phyloP scores from a whole-genome alignment of 2,113 vertebrate species.

The Antidorcas marsupialis region DNA sequence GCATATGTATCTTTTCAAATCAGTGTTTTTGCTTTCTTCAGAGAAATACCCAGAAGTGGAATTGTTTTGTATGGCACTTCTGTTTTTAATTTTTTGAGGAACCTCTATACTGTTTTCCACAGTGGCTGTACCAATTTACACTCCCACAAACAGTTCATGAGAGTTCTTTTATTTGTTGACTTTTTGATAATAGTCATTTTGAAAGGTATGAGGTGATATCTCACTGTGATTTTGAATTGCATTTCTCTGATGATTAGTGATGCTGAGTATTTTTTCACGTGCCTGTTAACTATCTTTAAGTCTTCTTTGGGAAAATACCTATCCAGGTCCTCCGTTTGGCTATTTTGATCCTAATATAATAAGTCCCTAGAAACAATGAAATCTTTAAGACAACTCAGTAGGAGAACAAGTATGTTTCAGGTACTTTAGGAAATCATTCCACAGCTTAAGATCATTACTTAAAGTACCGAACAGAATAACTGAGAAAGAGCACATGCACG shows the following conservation, averaged over 20 bases:
- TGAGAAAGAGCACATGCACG: neutral
- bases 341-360: neutral
- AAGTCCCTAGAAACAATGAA: neutral
- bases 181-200: neutral
- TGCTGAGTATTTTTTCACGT: neutral
- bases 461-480: neutral
- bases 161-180: neutral
- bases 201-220: neutral
- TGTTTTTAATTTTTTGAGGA: neutral
- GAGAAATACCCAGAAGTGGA: neutral
- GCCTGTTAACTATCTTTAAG: neutral
- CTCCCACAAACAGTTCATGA: neutral
- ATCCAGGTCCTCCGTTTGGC: neutral
- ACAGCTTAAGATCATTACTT: slow-evolving; percentile 8
- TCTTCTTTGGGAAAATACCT: neutral
- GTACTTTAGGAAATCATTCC: slow-evolving; percentile 1
- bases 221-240: neutral
- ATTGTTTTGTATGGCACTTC: neutral
- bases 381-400: slow-evolving; percentile 7
- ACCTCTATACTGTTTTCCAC: neutral
- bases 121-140: neutral
- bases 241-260: neutral
- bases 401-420: slow-evolving; percentile 31
- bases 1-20: neutral
- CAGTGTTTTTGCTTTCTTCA: neutral